phyloP scores from a whole-genome alignment of 53 echinoderm and acorn worm species.

The Antedon mediterranea region DNA sequence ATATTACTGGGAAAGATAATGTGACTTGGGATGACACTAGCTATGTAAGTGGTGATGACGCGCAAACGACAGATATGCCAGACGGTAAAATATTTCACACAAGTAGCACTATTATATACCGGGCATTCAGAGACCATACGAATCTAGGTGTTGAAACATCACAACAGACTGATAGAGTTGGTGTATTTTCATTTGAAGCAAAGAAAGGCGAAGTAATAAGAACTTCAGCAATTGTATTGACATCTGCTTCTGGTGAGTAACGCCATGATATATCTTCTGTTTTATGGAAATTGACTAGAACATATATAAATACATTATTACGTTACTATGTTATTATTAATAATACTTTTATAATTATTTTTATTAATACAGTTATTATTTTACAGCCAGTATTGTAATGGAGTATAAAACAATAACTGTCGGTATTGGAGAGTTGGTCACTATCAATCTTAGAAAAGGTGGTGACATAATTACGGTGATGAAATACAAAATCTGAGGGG shows the following conservation, averaged over 20 bases:
- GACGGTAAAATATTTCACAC: neutral
- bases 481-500: too few species aligned
- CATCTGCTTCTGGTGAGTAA: neutral
- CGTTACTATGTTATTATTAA: too few species aligned
- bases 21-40: neutral
- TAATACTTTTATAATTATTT: too few species aligned
- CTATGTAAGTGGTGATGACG: neutral
- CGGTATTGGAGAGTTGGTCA: too few species aligned
- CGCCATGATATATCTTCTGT: neutral
- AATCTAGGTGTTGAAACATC: neutral
- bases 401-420: too few species aligned
- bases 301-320: too few species aligned
- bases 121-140: neutral
- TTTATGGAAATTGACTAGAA: neutral
- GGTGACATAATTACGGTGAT: too few species aligned
- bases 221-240: neutral
- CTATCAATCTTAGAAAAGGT: too few species aligned
- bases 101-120: neutral
- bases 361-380: too few species aligned
- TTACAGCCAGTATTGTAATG: too few species aligned
- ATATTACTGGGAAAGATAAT: neutral
- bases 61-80: neutral
- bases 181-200: neutral
- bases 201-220: neutral
- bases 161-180: neutral